Conservation (phyloP, 2,797 vertebrate species). For the Ibycter americanus region DNA sequence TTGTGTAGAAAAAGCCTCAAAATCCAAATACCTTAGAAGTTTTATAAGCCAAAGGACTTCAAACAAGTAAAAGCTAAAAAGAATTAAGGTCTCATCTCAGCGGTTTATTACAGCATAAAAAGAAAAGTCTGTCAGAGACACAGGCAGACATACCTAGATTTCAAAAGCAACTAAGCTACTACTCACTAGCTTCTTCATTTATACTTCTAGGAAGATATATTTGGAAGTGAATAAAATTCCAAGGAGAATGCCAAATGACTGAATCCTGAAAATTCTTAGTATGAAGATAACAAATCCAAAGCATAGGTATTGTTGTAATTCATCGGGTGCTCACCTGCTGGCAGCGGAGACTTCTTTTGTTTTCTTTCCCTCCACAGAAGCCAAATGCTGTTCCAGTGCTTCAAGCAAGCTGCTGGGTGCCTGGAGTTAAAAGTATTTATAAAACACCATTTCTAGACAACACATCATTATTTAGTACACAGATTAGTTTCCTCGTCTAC, state of each 20-base stretch:
- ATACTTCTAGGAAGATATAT: not conserved
- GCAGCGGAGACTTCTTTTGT: constrained; percentile 89
- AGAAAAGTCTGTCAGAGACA: not conserved
- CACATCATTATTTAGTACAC: not conserved
- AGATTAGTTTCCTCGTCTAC: not conserved
- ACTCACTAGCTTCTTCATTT: not conserved
- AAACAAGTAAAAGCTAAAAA: not conserved
- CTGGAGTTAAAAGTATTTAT: constrained; percentile 73
- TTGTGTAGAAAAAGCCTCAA: not conserved
- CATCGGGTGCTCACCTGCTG: constrained; percentile 81
- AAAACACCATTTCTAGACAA: not conserved
- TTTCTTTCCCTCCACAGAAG: constrained; percentile 93
- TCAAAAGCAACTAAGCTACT: not conserved
- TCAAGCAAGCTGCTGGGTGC: constrained; percentile 93
- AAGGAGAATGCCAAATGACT: not conserved
- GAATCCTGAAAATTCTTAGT: not conserved
- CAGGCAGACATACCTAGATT: not conserved
- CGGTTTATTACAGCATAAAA: not conserved
- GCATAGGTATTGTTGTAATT: not conserved
- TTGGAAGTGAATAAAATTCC: not conserved
- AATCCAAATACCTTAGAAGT: not conserved
- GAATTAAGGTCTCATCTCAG: not conserved
- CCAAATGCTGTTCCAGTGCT: constrained; percentile 93
- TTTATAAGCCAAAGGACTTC: not conserved
- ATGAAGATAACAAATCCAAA: not conserved